phyloP scores from a whole-genome alignment of 1,140 invertebrate species.

The Pissodes strobi region DNA sequence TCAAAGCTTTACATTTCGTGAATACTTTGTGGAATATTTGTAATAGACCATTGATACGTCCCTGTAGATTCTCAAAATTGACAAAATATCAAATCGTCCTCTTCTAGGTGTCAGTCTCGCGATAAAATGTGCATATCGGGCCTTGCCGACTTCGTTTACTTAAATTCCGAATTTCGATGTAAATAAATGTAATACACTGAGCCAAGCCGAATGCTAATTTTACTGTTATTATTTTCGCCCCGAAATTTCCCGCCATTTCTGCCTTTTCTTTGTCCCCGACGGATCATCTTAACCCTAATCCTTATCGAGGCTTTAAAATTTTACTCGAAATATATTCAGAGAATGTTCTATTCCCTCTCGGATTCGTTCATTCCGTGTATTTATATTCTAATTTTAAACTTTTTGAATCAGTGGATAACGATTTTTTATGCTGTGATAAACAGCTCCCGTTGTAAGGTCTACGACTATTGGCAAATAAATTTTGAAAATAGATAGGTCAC shows the following conservation, averaged over 20 bases:
- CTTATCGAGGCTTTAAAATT: conserved; percentile 31
- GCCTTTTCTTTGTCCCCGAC: conserved; percentile 24
- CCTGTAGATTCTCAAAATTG: not conserved
- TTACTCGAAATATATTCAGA: conserved; percentile 26
- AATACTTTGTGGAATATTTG: too few species aligned
- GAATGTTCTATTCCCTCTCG: too few species aligned
- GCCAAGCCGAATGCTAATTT: conserved; percentile 34
- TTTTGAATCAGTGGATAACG: too few species aligned
- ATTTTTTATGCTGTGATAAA: too few species aligned
- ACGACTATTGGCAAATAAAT: too few species aligned
- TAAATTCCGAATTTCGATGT: conserved; percentile 35
- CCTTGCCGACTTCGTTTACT: conserved; percentile 22
- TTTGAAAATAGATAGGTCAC: too few species aligned
- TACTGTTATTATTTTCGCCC: conserved; percentile 32
- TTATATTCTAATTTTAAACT: too few species aligned
- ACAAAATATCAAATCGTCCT: not conserved
- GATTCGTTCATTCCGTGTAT: too few species aligned
- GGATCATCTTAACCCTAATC: conserved; percentile 35
- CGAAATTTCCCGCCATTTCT: conserved; percentile 17
- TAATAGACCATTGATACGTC: too few species aligned
- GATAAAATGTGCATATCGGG: conserved; percentile 14
- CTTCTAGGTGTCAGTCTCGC: conserved; percentile 8
- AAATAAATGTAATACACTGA: conserved; percentile 34
- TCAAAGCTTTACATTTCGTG: too few species aligned
- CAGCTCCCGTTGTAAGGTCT: too few species aligned